Evolutionary conservation across 2,888 invertebrate genomes (phyloP), one percentile per base, ranked within the genome.

Genomic region (Drosophila recens): DNA sequence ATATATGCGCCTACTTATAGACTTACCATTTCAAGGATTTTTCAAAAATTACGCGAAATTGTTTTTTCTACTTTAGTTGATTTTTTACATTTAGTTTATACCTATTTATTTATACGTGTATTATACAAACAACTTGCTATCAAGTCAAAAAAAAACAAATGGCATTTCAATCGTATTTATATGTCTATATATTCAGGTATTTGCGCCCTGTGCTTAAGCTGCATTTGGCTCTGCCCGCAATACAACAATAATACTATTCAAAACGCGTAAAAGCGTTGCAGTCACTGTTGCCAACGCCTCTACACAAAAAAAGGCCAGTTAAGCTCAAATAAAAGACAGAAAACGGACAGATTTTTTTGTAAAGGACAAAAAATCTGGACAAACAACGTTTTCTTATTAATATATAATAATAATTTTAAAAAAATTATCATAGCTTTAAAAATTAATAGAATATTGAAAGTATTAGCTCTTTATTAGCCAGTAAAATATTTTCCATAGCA

Each of bases 51-150:
- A 79, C 76, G 73, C 90, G 88, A 90, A 90, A 80, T 68, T 86
- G 84, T 74, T 72, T 82, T 85, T 79, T 74, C 71, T 75, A 69
- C 67, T 54, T 70, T 74, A 75, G 81, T 81, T 85, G 75, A 85
- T 72, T 78, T 79, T 87, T 72, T 81, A 82, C 71, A 80, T 80
- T 70, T 81, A 84, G 84, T 71, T 81, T 84, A 87, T 89, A 82
- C 85, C 74, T 89, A 84, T 84, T 84, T 84, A 84, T 84, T 89
- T 89, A 54, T 89, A 84, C 79, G 75, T 84, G 89, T 84, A 89
- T 84, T 89, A 84, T 89, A 89, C 87, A 84, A 82, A 70, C 70
- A 80, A 80, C 70, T 73, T 85, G 75, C 85, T 81, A 72, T 81
- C 77, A 75, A 84, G 67, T 71, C 61, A 71, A 67, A 86, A 10